These are phyloP conservation scores for Acanthosepion esculentum DNA, from an alignment of 2,888 invertebrate genomes.

Conservation along the genomic window DNA sequence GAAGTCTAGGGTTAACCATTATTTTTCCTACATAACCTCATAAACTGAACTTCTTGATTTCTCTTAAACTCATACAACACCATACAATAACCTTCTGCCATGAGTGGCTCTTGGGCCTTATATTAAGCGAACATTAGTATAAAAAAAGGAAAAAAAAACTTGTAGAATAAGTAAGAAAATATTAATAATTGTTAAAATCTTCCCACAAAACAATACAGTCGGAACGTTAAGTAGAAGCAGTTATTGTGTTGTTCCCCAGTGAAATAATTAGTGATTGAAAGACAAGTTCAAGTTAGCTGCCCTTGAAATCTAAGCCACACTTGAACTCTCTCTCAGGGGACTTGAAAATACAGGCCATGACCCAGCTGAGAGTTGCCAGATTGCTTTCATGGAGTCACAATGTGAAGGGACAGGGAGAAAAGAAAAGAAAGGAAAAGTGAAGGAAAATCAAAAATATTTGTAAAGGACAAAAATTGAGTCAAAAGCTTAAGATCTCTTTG, in stretches of 20 bases:
- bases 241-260: too few relatives aligned
- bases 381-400: not conserved
- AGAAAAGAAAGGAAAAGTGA: not conserved
- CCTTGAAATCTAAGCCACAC: not conserved
- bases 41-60: too few relatives aligned
- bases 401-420: not conserved
- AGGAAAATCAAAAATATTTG: not conserved
- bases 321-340: not conserved
- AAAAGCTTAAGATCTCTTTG: not conserved
- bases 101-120: too few relatives aligned
- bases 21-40: too few relatives aligned
- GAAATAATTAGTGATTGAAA: not conserved
- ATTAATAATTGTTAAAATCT: too few relatives aligned
- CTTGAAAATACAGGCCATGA: constrained; percentile 16
- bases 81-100: too few relatives aligned
- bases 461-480: not conserved
- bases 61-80: too few relatives aligned
- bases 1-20: too few relatives aligned
- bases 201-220: not conserved
- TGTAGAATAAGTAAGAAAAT: too few relatives aligned
- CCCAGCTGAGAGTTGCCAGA: not conserved
- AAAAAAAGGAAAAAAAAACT: too few relatives aligned
- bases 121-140: too few relatives aligned
- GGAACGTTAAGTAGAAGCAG: not conserved
- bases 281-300: not conserved